Evolutionary conservation across 2,113 vertebrate species (phyloP).

Genomic region (Cervus canadensis): DNA sequence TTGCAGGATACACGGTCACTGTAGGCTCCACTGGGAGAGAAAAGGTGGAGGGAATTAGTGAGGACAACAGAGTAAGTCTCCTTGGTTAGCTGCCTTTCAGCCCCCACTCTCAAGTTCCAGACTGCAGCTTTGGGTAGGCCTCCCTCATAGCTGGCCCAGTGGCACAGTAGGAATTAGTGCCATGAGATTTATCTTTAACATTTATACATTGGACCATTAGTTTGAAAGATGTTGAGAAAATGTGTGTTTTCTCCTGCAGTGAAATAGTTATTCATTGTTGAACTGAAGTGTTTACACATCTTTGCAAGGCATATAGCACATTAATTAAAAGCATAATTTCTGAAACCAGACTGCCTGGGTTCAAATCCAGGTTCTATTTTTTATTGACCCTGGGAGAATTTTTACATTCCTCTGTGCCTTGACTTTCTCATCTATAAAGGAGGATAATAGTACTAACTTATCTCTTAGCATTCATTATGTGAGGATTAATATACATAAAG

Average conservation of each 20-base stretch:
- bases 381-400: neutral
- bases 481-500: neutral
- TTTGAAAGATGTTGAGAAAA: rapidly evolving
- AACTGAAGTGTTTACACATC: neutral
- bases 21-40: neutral
- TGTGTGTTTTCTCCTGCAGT: rapidly evolving
- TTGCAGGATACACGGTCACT: conserved; percentile 8
- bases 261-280: neutral
- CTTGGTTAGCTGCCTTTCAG: rapidly evolving
- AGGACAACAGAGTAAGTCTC: rapidly evolving
- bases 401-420: neutral
- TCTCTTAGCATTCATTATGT: rapidly evolving
- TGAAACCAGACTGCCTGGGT: rapidly evolving
- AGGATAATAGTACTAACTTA: neutral
- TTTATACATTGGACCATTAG: rapidly evolving
- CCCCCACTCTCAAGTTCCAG: rapidly evolving
- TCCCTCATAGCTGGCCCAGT: no score
- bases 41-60: rapidly evolving
- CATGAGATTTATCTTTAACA: neutral
- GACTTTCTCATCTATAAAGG: rapidly evolving
- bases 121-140: rapidly evolving
- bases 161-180: no score
- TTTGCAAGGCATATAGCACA: neutral
- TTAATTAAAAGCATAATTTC: neutral
- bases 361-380: neutral